Evolutionary conservation across 2,797 vertebrate genomes (phyloP).

Genomic region (Odontamblyopus rebecca): DNA sequence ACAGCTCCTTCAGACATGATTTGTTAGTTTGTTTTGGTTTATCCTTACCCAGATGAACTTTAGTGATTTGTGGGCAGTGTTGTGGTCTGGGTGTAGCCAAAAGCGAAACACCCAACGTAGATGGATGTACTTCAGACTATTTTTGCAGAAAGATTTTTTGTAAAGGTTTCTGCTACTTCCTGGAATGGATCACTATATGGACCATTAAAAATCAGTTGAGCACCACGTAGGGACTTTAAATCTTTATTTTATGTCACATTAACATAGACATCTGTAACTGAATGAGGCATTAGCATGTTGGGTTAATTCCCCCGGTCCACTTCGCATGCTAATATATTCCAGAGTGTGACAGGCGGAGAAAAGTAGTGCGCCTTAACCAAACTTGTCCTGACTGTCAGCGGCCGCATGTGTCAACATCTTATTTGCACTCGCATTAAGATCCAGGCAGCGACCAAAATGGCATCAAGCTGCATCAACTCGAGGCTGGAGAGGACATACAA

Average conservation of each 20-base stretch:
- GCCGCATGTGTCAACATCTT: constrained; percentile 1
- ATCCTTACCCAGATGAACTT: too few species aligned
- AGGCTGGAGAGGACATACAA: too few species aligned
- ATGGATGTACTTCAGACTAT: too few species aligned
- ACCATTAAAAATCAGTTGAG: too few species aligned
- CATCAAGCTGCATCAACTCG: not conserved
- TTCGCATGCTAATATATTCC: constrained; percentile 14
- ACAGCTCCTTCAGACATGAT: too few species aligned
- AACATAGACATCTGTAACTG: not conserved
- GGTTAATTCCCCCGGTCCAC: not conserved
- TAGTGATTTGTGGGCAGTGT: too few species aligned
- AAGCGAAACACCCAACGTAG: too few species aligned
- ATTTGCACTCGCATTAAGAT: constrained; percentile 15
- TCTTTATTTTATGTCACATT: not conserved
- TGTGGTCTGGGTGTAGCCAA: too few species aligned
- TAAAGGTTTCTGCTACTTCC: too few species aligned
- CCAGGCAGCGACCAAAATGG: constrained; percentile 6
- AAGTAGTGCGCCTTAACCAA: not conserved
- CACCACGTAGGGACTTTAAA: not conserved
- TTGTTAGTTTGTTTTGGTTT: too few species aligned
- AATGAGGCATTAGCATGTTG: not conserved
- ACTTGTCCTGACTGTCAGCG: constrained; percentile 1
- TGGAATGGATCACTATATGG: too few species aligned
- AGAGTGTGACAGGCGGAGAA: not conserved
- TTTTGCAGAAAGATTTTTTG: too few species aligned